Base-by-base conservation (phyloP, 2,113 vertebrate species). In the Progne subis region DNA sequence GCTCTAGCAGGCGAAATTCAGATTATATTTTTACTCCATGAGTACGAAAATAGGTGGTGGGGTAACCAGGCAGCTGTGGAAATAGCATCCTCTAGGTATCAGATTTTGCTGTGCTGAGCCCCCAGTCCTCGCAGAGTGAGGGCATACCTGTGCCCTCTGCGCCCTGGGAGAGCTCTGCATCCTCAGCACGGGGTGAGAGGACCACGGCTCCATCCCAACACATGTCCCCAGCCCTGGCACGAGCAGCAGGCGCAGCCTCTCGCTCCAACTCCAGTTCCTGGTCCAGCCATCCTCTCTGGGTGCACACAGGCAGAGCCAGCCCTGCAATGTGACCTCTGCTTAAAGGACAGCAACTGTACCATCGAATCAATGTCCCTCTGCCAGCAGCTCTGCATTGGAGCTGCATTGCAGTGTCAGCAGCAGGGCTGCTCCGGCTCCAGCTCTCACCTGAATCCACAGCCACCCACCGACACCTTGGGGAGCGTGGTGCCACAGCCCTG, bases 321-420 rank as follows among this genome's bases (percentile, higher is more conserved):
- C 82, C 81, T 82, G 92, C 84, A 69, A 90, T 29, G 20, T 95
- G 95, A 96, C 96, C 95, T 97, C 82, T 94, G 71, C 65, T 80
- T 77, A 91, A 95, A 97, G 94, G 94, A 97, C 86, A 28, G 84
- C 69, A 75, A 84, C 65, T 6, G 80, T 86, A 24, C 68, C 82
- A 19, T 32, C 31, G 95, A 86, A 94, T 94, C 88, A 10, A 65
- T 70, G 88, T 95, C 91, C 70, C 91, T 91, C 44, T 95, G 92
- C 86, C 17, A 68, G 89, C 57, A 95, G 91, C 88, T 86, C 96
- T 97, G 96, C 96, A 90, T 94, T 10, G 79, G 87, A 96, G 92
- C 97, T 97, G 97, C 97, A 97, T 94, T 97, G 97, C 96, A 97
- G 97, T 80, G 84, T 86, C 96, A 90, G 93, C 96, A 88, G 26